phyloP scores from a whole-genome alignment of 2,888 invertebrate genomes.

The Eutolmus rufibarbis region DNA sequence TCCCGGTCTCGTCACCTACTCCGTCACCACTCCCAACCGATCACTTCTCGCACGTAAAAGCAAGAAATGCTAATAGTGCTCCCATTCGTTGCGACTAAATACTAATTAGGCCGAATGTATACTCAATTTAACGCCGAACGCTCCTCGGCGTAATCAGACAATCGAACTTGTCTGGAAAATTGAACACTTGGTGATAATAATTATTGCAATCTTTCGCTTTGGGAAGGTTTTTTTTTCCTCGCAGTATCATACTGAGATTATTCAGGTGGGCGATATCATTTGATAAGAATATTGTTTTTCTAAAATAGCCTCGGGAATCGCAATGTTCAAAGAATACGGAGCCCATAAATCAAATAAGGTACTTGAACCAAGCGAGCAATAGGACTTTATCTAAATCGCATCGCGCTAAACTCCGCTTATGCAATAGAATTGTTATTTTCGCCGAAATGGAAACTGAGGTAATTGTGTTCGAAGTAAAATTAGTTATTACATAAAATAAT shows the following conservation, averaged over 20 bases:
- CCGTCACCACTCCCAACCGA: neutral
- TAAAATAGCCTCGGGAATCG: neutral
- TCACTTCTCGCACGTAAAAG: neutral
- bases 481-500: neutral
- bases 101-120: neutral
- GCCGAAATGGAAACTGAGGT: neutral
- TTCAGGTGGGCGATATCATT: neutral
- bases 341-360: neutral
- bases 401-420: neutral
- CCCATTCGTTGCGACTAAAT: neutral
- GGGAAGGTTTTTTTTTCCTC: neutral
- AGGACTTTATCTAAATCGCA: neutral
- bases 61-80: neutral
- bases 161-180: conserved; percentile 5
- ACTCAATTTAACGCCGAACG: neutral
- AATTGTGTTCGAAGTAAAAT: neutral
- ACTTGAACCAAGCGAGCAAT: neutral
- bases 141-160: neutral
- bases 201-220: neutral
- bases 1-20: too few species aligned
- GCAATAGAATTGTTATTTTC: neutral
- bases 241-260: neutral
- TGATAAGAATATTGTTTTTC: neutral
- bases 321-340: neutral
- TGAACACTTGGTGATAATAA: conserved; percentile 11